A percentile compares a stretch with the other conserved stretches of the same genome.
These are phyloP conservation scores for Drosophila watanabei DNA, from an alignment of 1,140 invertebrate species.

Conservation along the genomic window DNA sequence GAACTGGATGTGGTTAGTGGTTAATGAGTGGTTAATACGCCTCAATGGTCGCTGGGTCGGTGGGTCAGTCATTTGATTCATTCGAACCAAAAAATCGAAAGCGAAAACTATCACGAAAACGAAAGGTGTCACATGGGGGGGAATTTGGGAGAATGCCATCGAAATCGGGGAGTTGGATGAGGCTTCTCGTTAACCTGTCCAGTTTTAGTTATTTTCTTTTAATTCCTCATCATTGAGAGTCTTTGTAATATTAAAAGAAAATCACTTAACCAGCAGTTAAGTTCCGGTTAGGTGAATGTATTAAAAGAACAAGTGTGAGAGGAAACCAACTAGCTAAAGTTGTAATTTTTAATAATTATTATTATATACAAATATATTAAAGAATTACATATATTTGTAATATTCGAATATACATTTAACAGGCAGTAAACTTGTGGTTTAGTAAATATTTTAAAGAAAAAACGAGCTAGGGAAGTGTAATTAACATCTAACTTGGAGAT, in stretches of 20 bases:
- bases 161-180: not conserved
- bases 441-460: too few relatives aligned
- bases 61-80: conserved; percentile 13
- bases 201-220: not conserved
- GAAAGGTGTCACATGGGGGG: conserved; percentile 20
- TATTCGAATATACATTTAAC: too few relatives aligned
- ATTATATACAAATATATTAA: too few relatives aligned
- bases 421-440: too few relatives aligned
- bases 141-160: not conserved
- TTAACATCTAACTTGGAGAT: too few relatives aligned
- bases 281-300: not conserved
- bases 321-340: too few relatives aligned
- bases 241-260: not conserved
- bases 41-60: conserved; percentile 21
- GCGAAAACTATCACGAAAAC: not conserved
- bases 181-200: too few relatives aligned
- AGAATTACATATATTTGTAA: too few relatives aligned
- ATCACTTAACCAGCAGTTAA: not conserved
- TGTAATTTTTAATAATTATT: too few relatives aligned
- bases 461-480: too few relatives aligned
- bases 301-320: too few relatives aligned
- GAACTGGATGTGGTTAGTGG: conserved; percentile 29
- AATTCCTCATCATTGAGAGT: not conserved
- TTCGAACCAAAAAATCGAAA: not conserved
- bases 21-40: conserved; percentile 33